Evolutionary conservation across 2,797 vertebrate genomes (phyloP), one percentile per base, ranked within the genome.

Genomic region (Discoglossus pictus): DNA sequence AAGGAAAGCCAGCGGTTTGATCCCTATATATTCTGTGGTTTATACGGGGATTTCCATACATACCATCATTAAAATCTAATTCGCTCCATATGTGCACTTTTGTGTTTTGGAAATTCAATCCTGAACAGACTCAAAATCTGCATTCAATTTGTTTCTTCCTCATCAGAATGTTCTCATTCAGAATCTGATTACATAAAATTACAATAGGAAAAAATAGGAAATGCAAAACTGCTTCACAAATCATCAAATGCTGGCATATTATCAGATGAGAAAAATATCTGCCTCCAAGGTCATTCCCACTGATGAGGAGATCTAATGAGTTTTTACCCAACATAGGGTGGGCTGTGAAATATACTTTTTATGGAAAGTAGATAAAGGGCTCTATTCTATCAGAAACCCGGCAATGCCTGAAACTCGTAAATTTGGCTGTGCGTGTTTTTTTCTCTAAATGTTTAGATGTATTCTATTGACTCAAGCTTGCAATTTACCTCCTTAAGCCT

Each of bases 101-200:
- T 23, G 52, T 23, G 23, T 31, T 44, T 27, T 46, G 50, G 43
- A 50, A 65, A 27, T 58, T 10, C 53, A 66, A 48, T 54, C 46
- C 34, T 25, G 42, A 66, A 55, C 42, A 27, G 27, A 38, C 11
- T 12, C 34, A 48, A 25, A 66, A 38, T 48, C 52, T 48, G 43
- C 35, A 15, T 58, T 66, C 43, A 36, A 16, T 58, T 47, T 66
- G 47, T 12, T 13, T 25, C 53, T 6, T 55, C 38, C 42, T 50
- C 42, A 48, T 66, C 43, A 58, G 35, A 39, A 50, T 66, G 34
- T 58, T 66, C 64, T 35, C 35, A 39, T 66, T 58, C 64, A 39
- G 13, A 58, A 66, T 50, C 34, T 66, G 64, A 65, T 54, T 65
- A 65, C 38, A 44, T 36, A 38, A 48, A 48, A 48, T 48, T 48